phyloP scores from a whole-genome alignment of 2,797 vertebrate genomes.

The Tenualosa thibaudeaui region DNA sequence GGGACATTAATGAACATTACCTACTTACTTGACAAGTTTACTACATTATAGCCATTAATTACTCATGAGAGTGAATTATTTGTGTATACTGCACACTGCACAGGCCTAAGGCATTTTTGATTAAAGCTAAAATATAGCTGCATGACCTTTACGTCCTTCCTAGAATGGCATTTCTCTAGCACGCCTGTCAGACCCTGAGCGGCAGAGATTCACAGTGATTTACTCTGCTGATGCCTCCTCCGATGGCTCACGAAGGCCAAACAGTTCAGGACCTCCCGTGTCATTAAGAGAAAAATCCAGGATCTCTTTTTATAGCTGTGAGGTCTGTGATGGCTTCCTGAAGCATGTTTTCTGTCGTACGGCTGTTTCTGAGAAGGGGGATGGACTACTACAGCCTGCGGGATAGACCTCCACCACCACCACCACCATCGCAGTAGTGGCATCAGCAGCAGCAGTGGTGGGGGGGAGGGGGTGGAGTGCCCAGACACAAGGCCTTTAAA shows the following conservation, averaged over 20 bases:
- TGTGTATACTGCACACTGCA: background rate
- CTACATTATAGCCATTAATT: background rate
- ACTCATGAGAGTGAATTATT: background rate
- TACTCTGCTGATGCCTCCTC: background rate
- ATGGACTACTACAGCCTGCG: background rate
- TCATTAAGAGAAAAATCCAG: background rate
- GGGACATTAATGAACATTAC: background rate
- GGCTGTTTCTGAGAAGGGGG: background rate
- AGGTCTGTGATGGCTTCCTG: background rate
- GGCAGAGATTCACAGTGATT: background rate
- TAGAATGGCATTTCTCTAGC: background rate
- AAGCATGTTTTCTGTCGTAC: background rate
- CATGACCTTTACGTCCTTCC: background rate
- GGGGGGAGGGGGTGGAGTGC: too few relatives aligned
- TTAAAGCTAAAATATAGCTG: background rate
- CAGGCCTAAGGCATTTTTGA: background rate
- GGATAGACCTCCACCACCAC: background rate
- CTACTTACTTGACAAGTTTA: background rate
- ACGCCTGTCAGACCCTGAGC: background rate
- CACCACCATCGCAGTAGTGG: too few relatives aligned
- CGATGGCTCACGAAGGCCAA: background rate
- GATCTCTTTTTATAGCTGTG: background rate
- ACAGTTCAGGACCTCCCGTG: background rate
- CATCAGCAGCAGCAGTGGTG: background rate
- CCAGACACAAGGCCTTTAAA: constrained; percentile 44